Percentiles rank a stretch among this genome's conserved stretches.
phyloP scores from a whole-genome alignment of 2,888 invertebrate genomes.

The Lobophora halterata region DNA sequence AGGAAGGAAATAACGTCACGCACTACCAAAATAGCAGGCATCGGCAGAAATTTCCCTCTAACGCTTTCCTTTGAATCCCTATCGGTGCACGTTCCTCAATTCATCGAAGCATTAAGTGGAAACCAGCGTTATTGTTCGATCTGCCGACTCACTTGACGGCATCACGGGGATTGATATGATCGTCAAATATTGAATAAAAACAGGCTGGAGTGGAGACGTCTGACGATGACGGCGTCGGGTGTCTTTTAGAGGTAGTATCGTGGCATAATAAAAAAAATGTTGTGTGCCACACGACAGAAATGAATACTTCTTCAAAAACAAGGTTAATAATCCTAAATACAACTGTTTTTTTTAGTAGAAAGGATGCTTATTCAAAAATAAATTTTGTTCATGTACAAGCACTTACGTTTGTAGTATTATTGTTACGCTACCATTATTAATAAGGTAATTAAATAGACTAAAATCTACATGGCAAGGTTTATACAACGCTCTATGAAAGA shows the following conservation, averaged over 20 bases:
- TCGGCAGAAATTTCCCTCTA: constrained; percentile 50
- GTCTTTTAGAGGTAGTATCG: constrained; percentile 6
- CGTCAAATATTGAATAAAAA: constrained; percentile 54
- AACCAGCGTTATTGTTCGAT: constrained; percentile 62
- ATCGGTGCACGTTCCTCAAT: constrained; percentile 45
- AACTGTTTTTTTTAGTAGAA: too few relatives aligned
- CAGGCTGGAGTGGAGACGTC: constrained; percentile 11
- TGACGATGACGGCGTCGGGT: constrained; percentile 9
- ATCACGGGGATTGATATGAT: constrained; percentile 48
- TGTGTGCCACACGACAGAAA: too few relatives aligned
- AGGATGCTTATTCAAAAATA: too few relatives aligned
- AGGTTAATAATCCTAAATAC: too few relatives aligned
- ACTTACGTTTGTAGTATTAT: too few relatives aligned
- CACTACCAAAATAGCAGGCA: constrained; percentile 35
- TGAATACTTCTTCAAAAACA: too few relatives aligned
- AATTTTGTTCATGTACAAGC: too few relatives aligned
- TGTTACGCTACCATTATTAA: too few relatives aligned
- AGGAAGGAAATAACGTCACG: constrained; percentile 19
- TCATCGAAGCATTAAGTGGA: constrained; percentile 62
- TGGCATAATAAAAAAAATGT: constrained; percentile 14
- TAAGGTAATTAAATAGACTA: too few relatives aligned
- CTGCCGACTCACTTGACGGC: constrained; percentile 45
- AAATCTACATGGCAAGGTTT: too few relatives aligned
- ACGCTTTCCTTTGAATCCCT: constrained; percentile 47
- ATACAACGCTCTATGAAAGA: too few relatives aligned